Conservation (phyloP, 2,797 vertebrate genomes). For the Chrysocyon brachyurus region DNA sequence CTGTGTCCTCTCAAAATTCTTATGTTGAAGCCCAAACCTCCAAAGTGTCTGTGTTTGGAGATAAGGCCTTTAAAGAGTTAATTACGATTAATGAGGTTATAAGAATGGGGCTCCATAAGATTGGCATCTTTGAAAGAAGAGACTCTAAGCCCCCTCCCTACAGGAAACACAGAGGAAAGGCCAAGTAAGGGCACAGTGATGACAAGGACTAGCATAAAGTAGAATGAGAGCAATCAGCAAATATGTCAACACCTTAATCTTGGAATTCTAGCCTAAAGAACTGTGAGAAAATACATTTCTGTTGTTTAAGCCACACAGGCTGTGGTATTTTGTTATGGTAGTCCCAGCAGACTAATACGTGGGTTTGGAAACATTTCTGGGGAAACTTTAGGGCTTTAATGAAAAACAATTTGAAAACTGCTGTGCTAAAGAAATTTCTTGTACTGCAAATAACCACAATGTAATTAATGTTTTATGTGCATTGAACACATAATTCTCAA, state of each 20-base stretch:
- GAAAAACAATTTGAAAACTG: not conserved
- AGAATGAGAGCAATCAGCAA: not conserved
- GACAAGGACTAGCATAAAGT: not conserved
- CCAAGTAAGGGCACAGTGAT: not conserved
- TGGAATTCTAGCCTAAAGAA: not conserved
- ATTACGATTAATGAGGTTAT: not conserved
- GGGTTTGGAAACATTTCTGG: not conserved
- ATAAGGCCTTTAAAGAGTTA: not conserved
- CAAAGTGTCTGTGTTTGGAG: not conserved
- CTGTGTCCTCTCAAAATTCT: not conserved
- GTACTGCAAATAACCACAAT: not conserved
- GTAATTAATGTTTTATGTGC: not conserved
- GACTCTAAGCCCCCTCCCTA: not conserved
- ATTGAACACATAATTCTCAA: not conserved
- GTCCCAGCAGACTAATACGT: not conserved
- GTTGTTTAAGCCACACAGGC: not conserved
- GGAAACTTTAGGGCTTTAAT: not conserved
- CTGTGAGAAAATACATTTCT: not conserved
- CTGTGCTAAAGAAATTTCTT: not conserved
- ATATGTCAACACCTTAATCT: not conserved
- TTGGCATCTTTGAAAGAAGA: not conserved
- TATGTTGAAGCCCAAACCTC: not conserved
- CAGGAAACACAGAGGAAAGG: not conserved
- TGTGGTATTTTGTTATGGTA: not conserved
- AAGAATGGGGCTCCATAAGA: not conserved